Evolutionary conservation across 2,797 vertebrate species (phyloP).

Genomic region (Anisognathus igniventris): DNA sequence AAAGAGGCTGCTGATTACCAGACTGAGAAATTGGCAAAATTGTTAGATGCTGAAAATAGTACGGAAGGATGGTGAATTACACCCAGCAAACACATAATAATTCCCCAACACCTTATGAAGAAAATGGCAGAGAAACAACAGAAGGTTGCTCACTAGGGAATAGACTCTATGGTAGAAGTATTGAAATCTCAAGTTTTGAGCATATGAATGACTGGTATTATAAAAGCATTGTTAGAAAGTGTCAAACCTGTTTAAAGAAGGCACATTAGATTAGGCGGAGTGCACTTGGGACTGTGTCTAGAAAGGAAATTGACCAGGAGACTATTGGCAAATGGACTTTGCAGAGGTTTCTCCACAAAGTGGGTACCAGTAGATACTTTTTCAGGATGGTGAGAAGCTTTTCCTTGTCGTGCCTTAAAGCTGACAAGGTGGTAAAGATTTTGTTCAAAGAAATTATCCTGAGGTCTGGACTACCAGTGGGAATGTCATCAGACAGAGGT

Average conservation of each 20-base stretch:
- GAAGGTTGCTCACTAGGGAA: not conserved
- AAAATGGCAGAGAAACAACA: not conserved
- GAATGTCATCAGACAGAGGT: not conserved
- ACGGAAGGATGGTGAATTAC: not conserved
- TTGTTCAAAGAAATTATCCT: not conserved
- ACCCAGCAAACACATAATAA: not conserved
- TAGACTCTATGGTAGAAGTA: not conserved
- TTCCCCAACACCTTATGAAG: not conserved
- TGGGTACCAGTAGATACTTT: not conserved
- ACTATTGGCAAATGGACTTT: not conserved
- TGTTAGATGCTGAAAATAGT: not conserved
- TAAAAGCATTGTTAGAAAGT: not conserved
- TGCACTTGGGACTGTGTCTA: not conserved
- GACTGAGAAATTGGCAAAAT: not conserved
- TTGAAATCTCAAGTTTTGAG: not conserved
- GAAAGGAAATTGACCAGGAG: not conserved
- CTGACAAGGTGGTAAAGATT: not conserved
- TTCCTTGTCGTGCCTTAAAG: fast-evolving
- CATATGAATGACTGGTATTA: not conserved
- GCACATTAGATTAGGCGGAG: not conserved
- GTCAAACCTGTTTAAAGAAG: not conserved
- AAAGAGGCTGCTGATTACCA: not conserved
- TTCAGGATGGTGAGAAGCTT: not conserved
- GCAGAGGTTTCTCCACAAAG: not conserved
- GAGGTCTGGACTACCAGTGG: not conserved